Conservation (phyloP, 1,140 invertebrate species). For the Drosophila sucinea region DNA sequence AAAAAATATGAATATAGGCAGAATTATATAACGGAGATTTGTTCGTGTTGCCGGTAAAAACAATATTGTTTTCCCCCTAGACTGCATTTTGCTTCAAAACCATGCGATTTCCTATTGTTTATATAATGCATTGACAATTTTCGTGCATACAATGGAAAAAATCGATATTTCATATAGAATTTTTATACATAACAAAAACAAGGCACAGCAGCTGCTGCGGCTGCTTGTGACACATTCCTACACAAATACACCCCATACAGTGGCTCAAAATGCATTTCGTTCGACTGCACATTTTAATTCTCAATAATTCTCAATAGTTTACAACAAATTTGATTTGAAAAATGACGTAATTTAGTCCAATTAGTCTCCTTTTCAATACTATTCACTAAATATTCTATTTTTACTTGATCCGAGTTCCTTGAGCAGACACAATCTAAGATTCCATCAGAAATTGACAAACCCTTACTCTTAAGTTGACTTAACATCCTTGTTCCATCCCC, state of each 20-base stretch:
- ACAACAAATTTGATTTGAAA: too few relatives aligned
- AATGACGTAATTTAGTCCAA: too few relatives aligned
- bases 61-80: conserved; percentile 10
- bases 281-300: background rate
- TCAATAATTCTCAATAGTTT: too few relatives aligned
- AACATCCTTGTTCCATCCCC: too few relatives aligned
- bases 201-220: conserved; percentile 54
- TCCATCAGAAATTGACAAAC: background rate
- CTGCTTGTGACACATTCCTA: conserved; percentile 65
- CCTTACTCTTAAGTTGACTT: too few relatives aligned
- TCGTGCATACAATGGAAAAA: conserved; percentile 45
- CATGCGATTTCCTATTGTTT: conserved; percentile 37
- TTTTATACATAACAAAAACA: conserved; percentile 40
- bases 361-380: too few relatives aligned
- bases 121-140: conserved; percentile 52
- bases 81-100: background rate
- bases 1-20: conserved; percentile 3
- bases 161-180: conserved; percentile 53
- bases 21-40: conserved; percentile 45
- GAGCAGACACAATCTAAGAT: too few relatives aligned
- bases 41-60: conserved; percentile 39
- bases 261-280: conserved; percentile 4
- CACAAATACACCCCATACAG: conserved; percentile 36
- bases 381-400: too few relatives aligned
- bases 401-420: too few relatives aligned